A percentile compares a stretch with the other conserved stretches of the same genome.
Conservation (phyloP, 2,113 vertebrate genomes). For the Mohoua ochrocephala region DNA sequence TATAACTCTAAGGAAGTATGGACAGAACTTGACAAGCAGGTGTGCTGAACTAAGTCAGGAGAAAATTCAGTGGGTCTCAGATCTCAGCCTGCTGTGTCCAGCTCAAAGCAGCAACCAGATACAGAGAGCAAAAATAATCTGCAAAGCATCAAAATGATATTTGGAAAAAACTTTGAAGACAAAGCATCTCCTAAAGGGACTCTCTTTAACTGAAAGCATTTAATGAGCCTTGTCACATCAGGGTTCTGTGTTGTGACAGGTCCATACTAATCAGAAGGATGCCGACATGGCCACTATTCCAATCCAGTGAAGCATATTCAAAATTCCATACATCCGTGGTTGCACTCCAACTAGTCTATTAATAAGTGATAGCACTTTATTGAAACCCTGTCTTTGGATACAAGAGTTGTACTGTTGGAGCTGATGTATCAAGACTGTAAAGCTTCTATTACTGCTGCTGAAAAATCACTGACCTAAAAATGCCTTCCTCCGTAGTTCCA, state of each 20-base stretch:
- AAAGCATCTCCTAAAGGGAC: neutral
- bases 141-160: neutral
- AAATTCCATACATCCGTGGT: conserved; percentile 45
- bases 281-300: neutral
- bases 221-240: conserved; percentile 51
- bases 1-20: neutral
- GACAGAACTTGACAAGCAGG: neutral
- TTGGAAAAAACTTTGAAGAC: neutral
- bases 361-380: conserved; percentile 44
- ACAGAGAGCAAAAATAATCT: neutral
- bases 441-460: conserved; percentile 19
- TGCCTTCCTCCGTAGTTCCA: conserved; percentile 42
- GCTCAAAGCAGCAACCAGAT: neutral
- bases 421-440: conserved; percentile 21
- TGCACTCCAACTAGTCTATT: conserved; percentile 38
- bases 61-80: neutral
- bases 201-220: conserved; percentile 25
- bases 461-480: conserved; percentile 66
- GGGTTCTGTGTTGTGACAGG: conserved; percentile 5
- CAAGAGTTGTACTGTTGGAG: conserved; percentile 51
- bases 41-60: neutral
- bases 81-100: neutral
- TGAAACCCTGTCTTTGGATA: conserved; percentile 26
- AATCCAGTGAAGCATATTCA: conserved; percentile 36
- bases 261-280: conserved; percentile 18